Evolutionary conservation across 2,888 invertebrate species (phyloP), one percentile per base, ranked within the genome.

Genomic region (Callinectes sapidus): DNA sequence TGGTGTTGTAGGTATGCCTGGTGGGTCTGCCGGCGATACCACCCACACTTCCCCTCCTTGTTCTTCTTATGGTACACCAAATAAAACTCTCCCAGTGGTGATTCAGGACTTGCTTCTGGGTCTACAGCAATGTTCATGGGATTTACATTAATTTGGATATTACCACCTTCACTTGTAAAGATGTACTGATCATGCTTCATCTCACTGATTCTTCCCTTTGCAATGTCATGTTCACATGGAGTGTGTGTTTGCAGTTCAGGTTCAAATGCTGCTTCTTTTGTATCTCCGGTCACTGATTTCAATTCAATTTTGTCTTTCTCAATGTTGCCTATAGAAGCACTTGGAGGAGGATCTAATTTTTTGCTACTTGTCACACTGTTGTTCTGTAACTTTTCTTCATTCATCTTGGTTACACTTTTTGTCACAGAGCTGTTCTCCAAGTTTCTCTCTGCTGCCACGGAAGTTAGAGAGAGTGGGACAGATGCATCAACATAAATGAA

Each of bases 121-220:
- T 71, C 71, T 28, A 71, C 28, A 71, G 71, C 71, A 71, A 71
- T 71, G 28, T 71, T n/a, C 71, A n/a, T 71, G 23, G 71, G 71
- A 28, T 71, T 28, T 28, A 71, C n/a, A n/a, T n/a, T 8, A 71
- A 71, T 13, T 13, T 28, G 28, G 2, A 71, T 0, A 28, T 28
- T 10, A n/a, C n/a, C 71, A 71, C 10, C 23, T 23, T 71, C 71
- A 71, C 28, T 13, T n/a, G n/a, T 71, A n/a, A 71, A 71, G 71
- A 71, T 71, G 28, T 71, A 71, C 28, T 3, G 23, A 28, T 71
- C 71, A 6, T 71, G 71, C 10, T 28, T 0, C 28, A 71, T 0
- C n/a, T 71, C n/a, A 71, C n/a, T 71, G 28, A 71, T 28, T 71
- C 28, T 71, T 71, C 71, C 71, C n/a, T 71, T 71, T 71, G n/a